phyloP scores from a whole-genome alignment of 2,888 invertebrate genomes.

The Eutolmus rufibarbis region DNA sequence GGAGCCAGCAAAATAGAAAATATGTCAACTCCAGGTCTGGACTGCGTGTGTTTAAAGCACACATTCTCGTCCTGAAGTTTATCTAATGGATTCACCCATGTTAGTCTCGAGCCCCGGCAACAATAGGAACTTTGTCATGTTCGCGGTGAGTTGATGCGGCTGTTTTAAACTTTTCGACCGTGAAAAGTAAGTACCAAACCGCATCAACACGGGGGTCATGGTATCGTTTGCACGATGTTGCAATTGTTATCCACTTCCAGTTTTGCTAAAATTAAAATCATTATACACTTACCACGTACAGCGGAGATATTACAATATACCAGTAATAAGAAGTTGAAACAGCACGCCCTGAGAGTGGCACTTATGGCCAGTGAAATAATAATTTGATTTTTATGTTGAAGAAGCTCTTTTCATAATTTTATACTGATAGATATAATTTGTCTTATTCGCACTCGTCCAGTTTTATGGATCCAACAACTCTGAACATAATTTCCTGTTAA shows the following conservation, averaged over 20 bases:
- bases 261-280: background rate
- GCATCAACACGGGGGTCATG: background rate
- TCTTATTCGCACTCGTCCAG: background rate
- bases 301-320: background rate
- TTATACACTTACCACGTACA: background rate
- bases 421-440: background rate
- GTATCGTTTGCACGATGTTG: background rate
- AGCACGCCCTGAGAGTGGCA: background rate
- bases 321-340: background rate
- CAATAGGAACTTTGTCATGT: background rate
- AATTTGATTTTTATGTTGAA: background rate
- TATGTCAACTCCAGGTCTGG: background rate
- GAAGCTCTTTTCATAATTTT: background rate
- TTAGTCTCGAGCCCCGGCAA: background rate
- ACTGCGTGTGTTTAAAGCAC: background rate
- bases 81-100: background rate
- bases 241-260: background rate
- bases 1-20: background rate
- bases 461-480: background rate
- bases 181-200: background rate
- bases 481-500: background rate
- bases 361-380: background rate
- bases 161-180: background rate
- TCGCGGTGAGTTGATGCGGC: background rate
- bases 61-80: background rate